phyloP scores from a whole-genome alignment of 2,888 invertebrate species.

The Conchocele bisecta region DNA sequence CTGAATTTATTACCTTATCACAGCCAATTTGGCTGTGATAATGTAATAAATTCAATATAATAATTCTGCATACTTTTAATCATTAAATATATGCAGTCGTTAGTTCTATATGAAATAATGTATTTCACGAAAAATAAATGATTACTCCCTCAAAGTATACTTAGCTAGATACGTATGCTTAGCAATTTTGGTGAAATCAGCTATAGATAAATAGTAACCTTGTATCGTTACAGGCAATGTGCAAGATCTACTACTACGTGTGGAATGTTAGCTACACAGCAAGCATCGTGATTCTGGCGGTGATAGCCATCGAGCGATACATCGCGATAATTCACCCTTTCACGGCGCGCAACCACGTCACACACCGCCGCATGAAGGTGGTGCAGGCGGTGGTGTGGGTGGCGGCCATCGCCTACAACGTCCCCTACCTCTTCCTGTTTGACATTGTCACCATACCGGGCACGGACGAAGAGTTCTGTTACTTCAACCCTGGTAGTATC shows the following conservation, averaged over 20 bases:
- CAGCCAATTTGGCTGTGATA: too few species aligned
- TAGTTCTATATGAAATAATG: too few species aligned
- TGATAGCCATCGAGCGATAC: constrained; percentile 83
- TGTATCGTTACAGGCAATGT: constrained; percentile 85
- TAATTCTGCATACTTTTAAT: too few species aligned
- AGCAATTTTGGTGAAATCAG: too few species aligned
- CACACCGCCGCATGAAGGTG: constrained; percentile 88
- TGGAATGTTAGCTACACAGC: constrained; percentile 95
- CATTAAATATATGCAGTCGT: too few species aligned
- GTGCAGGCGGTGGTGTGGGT: constrained; percentile 92
- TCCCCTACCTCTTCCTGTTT: constrained; percentile 92
- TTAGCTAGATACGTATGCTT: too few species aligned
- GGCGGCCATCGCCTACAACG: constrained; percentile 91
- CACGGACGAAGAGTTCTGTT: constrained; percentile 52
- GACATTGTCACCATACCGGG: constrained; percentile 86
- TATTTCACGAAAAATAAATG: too few species aligned
- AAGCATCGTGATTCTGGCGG: constrained; percentile 93
- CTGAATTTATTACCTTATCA: too few species aligned
- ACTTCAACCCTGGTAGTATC: constrained; percentile 33
- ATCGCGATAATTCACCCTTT: constrained; percentile 87
- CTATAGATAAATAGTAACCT: too few species aligned
- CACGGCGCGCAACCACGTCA: constrained; percentile 92
- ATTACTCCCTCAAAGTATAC: too few species aligned
- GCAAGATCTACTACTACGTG: constrained; percentile 95
- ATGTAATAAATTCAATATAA: too few species aligned